These are phyloP conservation scores for Probosciger aterrimus DNA, from an alignment of 2,113 vertebrate species.

Conservation along the genomic window DNA sequence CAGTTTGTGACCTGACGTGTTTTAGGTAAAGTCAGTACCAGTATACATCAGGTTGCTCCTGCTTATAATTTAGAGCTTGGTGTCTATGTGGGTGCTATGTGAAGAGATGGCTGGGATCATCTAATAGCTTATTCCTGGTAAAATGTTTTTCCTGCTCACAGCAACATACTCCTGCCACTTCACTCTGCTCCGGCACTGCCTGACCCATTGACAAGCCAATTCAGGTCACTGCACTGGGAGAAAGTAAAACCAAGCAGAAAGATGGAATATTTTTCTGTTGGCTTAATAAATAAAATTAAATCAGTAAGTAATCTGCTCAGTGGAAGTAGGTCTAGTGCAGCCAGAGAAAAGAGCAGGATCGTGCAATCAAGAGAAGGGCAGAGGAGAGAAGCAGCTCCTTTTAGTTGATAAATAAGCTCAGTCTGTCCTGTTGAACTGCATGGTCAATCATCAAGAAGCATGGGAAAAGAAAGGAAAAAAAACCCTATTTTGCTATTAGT, in stretches of 20 bases:
- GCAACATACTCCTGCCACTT: background rate
- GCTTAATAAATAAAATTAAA: constrained; percentile 10
- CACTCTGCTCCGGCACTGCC: background rate
- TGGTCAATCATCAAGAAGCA: background rate
- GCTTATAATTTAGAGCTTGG: background rate
- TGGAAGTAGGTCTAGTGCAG: background rate
- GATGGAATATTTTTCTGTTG: background rate
- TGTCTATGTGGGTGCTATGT: background rate
- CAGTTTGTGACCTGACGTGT: background rate
- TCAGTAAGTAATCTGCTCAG: background rate
- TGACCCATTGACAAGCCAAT: background rate
- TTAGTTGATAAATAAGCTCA: background rate
- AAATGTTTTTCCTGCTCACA: background rate
- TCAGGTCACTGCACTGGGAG: background rate
- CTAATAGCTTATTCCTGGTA: background rate
- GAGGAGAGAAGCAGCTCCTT: background rate
- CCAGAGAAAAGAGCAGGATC: background rate
- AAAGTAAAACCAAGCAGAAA: constrained; percentile 1
- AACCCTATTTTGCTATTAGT: fast-evolving
- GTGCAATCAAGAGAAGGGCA: background rate
- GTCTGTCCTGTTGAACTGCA: background rate
- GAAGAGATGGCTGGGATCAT: background rate
- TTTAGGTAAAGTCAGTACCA: background rate
- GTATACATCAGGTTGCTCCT: background rate
- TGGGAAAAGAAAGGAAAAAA: background rate